These are phyloP conservation scores for Oryzias javanicus DNA, from an alignment of 2,113 vertebrate genomes.

Conservation along the genomic window DNA sequence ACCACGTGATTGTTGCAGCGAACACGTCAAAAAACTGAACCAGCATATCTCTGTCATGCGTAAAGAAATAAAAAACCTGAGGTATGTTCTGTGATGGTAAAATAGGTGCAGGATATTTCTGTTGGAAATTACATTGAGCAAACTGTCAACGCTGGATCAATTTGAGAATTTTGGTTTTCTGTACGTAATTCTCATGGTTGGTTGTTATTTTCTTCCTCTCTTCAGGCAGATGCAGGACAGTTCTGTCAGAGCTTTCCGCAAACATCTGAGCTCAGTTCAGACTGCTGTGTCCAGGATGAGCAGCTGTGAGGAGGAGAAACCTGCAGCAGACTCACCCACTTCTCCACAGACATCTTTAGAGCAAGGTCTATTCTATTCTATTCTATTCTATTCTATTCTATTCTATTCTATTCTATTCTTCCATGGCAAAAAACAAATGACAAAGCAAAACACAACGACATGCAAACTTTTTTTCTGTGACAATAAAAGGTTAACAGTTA, in stretches of 20 bases:
- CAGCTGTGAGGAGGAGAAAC: neutral
- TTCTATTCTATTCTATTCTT: neutral
- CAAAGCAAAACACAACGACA: no score
- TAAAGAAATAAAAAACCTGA: constrained; percentile 78
- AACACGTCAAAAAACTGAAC: constrained; percentile 49
- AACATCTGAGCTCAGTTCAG: constrained; percentile 68
- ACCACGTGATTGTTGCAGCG: constrained; percentile 47
- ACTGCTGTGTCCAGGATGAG: constrained; percentile 48
- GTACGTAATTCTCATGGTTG: neutral
- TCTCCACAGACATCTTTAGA: constrained; percentile 51
- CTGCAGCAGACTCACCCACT: neutral
- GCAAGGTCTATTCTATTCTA: constrained; percentile 51
- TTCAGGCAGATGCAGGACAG: constrained; percentile 70
- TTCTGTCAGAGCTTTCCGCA: constrained; percentile 66
- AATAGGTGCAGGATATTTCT: no score
- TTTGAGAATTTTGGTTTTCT: no score
- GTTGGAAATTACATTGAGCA: no score
- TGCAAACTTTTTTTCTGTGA: no score
- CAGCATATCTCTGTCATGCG: constrained; percentile 79
- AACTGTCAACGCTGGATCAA: no score
- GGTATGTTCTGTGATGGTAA: no score
- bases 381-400: neutral
- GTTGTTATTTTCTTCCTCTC: neutral
- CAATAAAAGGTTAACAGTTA: no score
- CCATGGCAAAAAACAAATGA: no score